Evolutionary conservation across 2,797 vertebrate species (phyloP), one percentile per base, ranked within the genome.

Genomic region (Megaceryle alcyon): DNA sequence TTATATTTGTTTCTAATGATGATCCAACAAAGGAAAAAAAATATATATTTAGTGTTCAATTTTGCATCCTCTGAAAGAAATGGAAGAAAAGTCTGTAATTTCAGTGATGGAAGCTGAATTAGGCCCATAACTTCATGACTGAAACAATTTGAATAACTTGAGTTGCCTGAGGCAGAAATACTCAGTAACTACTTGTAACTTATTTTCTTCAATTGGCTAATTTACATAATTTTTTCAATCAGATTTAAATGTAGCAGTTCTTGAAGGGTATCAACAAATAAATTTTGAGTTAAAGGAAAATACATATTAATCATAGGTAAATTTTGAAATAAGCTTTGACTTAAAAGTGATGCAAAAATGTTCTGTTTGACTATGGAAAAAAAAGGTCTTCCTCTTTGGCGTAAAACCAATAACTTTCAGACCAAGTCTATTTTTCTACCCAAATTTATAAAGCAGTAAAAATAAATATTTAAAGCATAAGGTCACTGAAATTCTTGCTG

Each of bases 211-310:
- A 79, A 6, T 49, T 86, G 73, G 29, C 56, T 92, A 33, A 81
- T 95, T 81, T 94, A 48, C 73, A 79, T 94, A 78, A 65, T 63
- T 76, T 72, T 78, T 94, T 81, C 57, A 72, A 26, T 59, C 69
- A 33, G 14, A 60, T 84, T 56, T 80, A 86, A 84, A 49, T 56
- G 48, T 69, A 60, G 54, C 39, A 54, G 64, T 82, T 94, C 66
- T 60, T 88, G 53, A 94, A 64, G 23, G 28, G 51, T 77, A 78
- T 13, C 48, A 84, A 69, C 44, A 93, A 90, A 92, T 23, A 22
- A 41, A 51, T 68, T 71, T 80, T 68, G n/a, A 86, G 10, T 79
- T 90, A 76, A 79, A 77, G 29, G 21, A 71, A 75, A 71, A 78
- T 60, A 75, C 91, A 66, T 86, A 63, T 28, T 90, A 78, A 53